Evolutionary conservation across 2,113 vertebrate genomes (phyloP), one percentile per base, ranked within the genome.

Genomic region (Burhinus oedicnemus): DNA sequence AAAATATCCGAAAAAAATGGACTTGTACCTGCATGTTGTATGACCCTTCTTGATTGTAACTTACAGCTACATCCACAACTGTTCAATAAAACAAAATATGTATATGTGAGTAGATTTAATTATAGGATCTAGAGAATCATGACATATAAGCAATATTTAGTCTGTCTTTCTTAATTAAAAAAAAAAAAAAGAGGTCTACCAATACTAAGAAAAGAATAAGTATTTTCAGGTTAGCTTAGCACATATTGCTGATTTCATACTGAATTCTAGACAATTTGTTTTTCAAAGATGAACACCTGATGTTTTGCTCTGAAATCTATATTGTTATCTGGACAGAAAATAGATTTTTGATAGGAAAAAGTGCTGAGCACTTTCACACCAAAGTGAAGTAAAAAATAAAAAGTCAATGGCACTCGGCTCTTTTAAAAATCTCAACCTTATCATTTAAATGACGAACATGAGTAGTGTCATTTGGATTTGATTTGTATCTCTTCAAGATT

Each of bases 1-100:
- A 4, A 80, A 89, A 21, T n/a, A 89, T 45, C 49, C 58, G 38
- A 79, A 93, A 90, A 77, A 79, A 15, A 1, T 27, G 30, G 61
- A 74, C 91, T 98, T 66, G 19, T 98, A 99, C 99, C 99, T 99
- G 98, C 98, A 99, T 99, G n/a, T 88, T 98, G 87, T 99, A 99
- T 30, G 99, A 99, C 32, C 99, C 98, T 61, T 99, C 99, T 61
- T 75, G 97, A 96, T 98, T 99, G 95, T 99, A 99, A 8, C 90
- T 96, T 57, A 99, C 95, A 91, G 98, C 95, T 81, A 99, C 89
- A 26, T 98, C 93, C 62, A 99, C 98, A 91, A 98, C 99, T 99
- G 95, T 61, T 95, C 81, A 95, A 97, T 77, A 72, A 97, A 95
- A 93, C 58, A 95, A 84, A 90, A 79, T 4, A 95, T 5, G 12